Base-by-base conservation (phyloP, 1,140 invertebrate genomes). In the Drosophila pandora region DNA sequence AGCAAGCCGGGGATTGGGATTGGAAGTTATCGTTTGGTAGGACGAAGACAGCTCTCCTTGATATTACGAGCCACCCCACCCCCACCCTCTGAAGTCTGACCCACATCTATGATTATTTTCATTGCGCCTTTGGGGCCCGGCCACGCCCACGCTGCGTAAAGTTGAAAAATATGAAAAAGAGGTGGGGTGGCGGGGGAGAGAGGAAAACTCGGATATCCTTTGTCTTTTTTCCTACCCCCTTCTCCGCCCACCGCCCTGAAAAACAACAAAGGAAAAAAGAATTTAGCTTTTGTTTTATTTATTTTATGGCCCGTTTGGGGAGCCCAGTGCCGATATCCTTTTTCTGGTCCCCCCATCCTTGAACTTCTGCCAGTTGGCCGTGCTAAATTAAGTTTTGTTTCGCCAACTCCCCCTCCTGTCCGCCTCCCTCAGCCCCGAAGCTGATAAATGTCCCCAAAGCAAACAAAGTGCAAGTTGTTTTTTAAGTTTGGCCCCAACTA, bases 41-140 rank as follows among this genome's bases (percentile, higher is more conserved):
- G 56, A 76, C 73, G 69, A 79, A 77, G 70, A 56, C 68, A 61
- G 37, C 62, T 17, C 25, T 12, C 13, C 22, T 8, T 12, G 10
- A 12, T 37, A n/a, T 37, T 37, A n/a, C 39, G 8, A 1, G 1
- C 5, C 13, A 8, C 50, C 37, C 7, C 58, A 12, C 54, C 78
- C 5, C 13, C 8, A 47, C 37, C 7, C 58, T 12, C 49, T 81
- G 43, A 77, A 81, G 70, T 77, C 73, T 87, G 83, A 87, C 82
- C 82, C 82, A 87, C 83, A 87, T 87, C 82, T 87, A 87, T 87
- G 82, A 87, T 87, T 87, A 88, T 82, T 87, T 87, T 87, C 83
- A 88, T 82, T 77, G 76, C 75, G 83, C 83, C 83, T 87, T 88
- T 72, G 83, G 83, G 82, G 82, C 81, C 65, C 60, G 23, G 54